Evolutionary conservation across 2,888 invertebrate genomes (phyloP), one percentile per base, ranked within the genome.

Genomic region (Oligia strigilis): DNA sequence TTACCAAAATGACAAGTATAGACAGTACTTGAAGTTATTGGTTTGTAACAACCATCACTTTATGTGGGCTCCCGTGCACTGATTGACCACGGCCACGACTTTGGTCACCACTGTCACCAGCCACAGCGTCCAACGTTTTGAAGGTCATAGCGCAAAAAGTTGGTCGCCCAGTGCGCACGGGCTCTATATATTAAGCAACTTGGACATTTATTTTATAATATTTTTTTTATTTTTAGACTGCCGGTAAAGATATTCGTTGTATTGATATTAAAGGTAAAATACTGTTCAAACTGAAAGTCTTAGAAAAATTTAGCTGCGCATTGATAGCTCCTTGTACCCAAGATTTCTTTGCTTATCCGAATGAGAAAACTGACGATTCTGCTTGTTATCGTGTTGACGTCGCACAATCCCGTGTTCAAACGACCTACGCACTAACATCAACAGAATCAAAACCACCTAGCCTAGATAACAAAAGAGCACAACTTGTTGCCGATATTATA

Each of bases 401-500:
- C 17, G 46, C 77, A 49, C 29, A 89, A 9, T 87, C 93, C 13
- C 91, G 89, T 55, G 80, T 94, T 23, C 94, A 95, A 85, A 87
- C 93, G 13, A 86, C 93, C n/a, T 94, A 91, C 85, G 93, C 94
- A 13, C 86, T 95, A n/a, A 93, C 93, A 29, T 86, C 94, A n/a
- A 73, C 92, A 8, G 93, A 95, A 84, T 75, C 87, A 43, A 90
- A 88, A 64, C 90, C 83, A 80, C 89, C 92, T 29, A 83, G 82
- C 67, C 76, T 92, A 69, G 96, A 96, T 80, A 93, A 85, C 67
- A 95, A 96, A 89, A 92, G 97, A 90, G 94, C 96, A 5, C 94
- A 95, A 65, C 93, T 97, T 60, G 95, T 96, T 11, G 97, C 97
- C 43, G 96, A 97, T 75, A 96, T 97, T 73, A 97, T 97, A 93